Evolutionary conservation across 2,888 invertebrate genomes (phyloP), one percentile per base, ranked within the genome.

Genomic region (Molorchus minor): DNA sequence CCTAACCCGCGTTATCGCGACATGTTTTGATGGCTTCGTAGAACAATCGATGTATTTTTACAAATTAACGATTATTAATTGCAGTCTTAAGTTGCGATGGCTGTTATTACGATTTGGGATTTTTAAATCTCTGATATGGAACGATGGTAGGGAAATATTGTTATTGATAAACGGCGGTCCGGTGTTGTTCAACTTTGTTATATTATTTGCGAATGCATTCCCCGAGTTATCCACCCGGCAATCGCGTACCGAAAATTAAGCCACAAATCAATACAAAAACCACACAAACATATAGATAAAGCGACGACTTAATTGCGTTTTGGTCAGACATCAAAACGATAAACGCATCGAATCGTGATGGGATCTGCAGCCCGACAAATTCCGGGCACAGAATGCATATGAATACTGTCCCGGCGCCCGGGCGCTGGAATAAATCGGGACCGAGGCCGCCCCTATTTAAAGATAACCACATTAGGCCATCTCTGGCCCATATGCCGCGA

Each of bases 391-490:
- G 51, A 60, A 60, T 57, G 45, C 52, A 63, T 45, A n/a, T n/a
- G n/a, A 46, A 54, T 30, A 29, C 17, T 55, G 57, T 51, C 29
- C 52, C 41, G 51, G 61, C 61, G 45, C n/a, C n/a, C n/a, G n/a
- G n/a, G 52, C 47, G 61, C 58, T 49, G 61, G 60, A 57, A 64
- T 66, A 66, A 66, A 66, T 66, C 62, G 61, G 59, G 19, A 16
- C 49, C 51, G 56, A 57, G 63, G 58, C 55, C 66, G 70, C 62
- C 66, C 71, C 69, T 67, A 64, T 62, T 65, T 59, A 64, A 66
- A 74, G 77, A 78, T 78, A 78, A 77, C 74, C 70, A 76, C 68
- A 76, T 76, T 76, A 75, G 69, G 71, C 71, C 71, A 75, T 75
- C 74, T 75, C 71, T 70, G 71, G 74, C 73, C 74, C 76, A 74